Evolutionary conservation across 2,113 vertebrate species (phyloP).

Genomic region (Pionites leucogaster): DNA sequence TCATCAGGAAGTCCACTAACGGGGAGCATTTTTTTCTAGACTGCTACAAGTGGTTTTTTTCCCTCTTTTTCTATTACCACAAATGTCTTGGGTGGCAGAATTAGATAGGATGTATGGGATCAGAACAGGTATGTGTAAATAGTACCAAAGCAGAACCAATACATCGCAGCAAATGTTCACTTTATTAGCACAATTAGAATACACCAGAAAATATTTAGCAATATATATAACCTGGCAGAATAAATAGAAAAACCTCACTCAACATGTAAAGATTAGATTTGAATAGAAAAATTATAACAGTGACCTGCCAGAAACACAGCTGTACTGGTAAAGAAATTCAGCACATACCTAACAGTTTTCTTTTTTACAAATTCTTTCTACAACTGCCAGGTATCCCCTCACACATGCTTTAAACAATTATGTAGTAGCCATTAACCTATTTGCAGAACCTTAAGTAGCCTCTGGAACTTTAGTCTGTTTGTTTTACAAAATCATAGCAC

Average conservation of each 20-base stretch:
- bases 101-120: neutral
- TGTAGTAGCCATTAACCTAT: neutral
- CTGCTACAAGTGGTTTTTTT: neutral
- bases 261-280: neutral
- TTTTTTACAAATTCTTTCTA: neutral
- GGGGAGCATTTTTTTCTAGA: neutral
- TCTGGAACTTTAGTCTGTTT: neutral
- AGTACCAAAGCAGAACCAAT: neutral
- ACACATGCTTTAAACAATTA: neutral
- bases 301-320: neutral
- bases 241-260: neutral
- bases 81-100: neutral
- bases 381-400: neutral
- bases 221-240: neutral
- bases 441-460: constrained; percentile 10
- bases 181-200: neutral
- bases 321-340: neutral
- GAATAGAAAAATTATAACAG: neutral
- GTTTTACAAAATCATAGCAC: constrained; percentile 26
- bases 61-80: neutral
- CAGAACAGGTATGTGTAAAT: neutral
- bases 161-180: neutral
- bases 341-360: neutral
- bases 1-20: neutral
- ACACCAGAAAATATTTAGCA: neutral